Base-by-base conservation (phyloP, 2,797 vertebrate genomes). In the Alectoris magna region DNA sequence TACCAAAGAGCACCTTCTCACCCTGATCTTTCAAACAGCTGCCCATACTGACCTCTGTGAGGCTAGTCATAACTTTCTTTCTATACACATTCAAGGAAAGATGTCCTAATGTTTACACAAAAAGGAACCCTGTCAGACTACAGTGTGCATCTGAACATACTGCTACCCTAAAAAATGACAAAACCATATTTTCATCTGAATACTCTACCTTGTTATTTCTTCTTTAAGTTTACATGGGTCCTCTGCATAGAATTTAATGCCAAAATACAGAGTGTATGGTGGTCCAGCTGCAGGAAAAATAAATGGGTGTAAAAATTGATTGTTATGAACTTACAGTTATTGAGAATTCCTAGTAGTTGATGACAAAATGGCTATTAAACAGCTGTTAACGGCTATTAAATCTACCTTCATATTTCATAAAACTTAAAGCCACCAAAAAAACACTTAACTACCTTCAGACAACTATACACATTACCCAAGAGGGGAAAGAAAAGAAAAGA, bases 161-260 rank as follows among this genome's bases (percentile, higher is more conserved):
- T 81, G 62, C 39, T 74, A 58, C 49, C 49, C 88, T 63, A n/a
- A n/a, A 82, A 72, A 94, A 22, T 16, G 87, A 81, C 23, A 85
- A 64, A 64, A n/a, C 5, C 23, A 59, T 2, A 7, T 7, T 89
- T 19, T 36, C 51, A 80, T 41, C 43, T 11, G 13, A 60, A 80
- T 95, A 97, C 84, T 31, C 11, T 97, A 98, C 98, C 98, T 98
- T 94, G 98, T 99, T 95, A 99, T 98, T 97, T 99, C 98, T 97
- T 99, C 98, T 94, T 98, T 98, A 74, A 99, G 97, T 96, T 98
- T 98, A 97, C 98, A 98, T 0, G 98, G 98, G 96, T 99, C 98
- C 91, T 98, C 98, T 73, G 98, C 97, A 89, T 99, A 99, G 96
- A 99, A 99, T 95, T 99, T 99, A 91, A 99, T 98, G 85, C 98